Percentiles rank a stretch among this genome's conserved stretches.
Evolutionary conservation across 2,113 vertebrate species (phyloP).

Genomic region (Microcebus lehilahytsara): DNA sequence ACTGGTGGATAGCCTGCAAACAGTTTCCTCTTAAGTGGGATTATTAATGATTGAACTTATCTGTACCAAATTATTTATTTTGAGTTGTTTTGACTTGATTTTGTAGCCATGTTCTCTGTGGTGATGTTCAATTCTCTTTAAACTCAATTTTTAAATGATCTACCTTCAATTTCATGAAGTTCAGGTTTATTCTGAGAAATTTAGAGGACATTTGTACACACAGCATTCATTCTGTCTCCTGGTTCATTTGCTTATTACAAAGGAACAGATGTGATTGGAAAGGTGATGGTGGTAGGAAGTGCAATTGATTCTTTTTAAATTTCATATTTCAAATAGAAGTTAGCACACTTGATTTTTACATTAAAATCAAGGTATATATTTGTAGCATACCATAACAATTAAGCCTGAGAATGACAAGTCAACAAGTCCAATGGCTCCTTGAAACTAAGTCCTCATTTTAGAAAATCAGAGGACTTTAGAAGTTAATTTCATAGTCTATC

Average conservation of each 20-base stretch:
- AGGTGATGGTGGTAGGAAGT: not conserved
- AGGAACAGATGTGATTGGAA: not conserved
- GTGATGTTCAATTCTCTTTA: not conserved
- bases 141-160: not conserved
- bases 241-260: not conserved
- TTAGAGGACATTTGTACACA: not conserved
- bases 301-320: not conserved
- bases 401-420: not conserved
- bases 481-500: not conserved
- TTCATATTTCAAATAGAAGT: not conserved
- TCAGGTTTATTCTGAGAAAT: not conserved
- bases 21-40: not conserved
- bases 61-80: not conserved
- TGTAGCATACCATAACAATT: not conserved
- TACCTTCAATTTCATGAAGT: not conserved
- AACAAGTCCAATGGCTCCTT: not conserved
- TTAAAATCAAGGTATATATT: not conserved
- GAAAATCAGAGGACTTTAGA: not conserved
- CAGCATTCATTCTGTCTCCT: not conserved
- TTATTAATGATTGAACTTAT: not conserved
- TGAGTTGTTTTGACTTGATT: constrained; percentile 36
- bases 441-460: not conserved
- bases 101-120: not conserved
- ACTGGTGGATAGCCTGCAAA: not conserved
- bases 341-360: not conserved